Base-by-base conservation (phyloP, 2,888 invertebrate species). In the Frankliniella intonsa region DNA sequence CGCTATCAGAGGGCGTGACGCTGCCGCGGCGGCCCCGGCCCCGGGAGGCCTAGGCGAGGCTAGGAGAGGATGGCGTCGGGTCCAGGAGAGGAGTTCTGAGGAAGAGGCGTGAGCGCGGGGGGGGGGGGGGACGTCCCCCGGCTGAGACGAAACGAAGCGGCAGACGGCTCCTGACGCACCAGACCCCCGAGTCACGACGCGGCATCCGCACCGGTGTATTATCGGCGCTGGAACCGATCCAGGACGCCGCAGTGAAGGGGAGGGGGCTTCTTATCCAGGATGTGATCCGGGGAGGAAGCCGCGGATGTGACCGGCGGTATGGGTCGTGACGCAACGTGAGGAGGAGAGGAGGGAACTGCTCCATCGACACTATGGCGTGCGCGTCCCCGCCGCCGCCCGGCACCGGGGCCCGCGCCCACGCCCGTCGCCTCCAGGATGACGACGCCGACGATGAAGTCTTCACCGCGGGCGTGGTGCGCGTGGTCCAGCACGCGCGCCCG, bases 401-500 rank as follows among this genome's bases (percentile, higher is more conserved):
- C n/a, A n/a, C n/a, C 69, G 69, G 7, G 22, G 69, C 22, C 69
- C 69, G 55, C 55, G 55, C 55, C 55, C 3, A 2, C 11, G 55
- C 38, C 5, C 38, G 62, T 14, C 19, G 62, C 62, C 17, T 62
- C 62, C 7, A 17, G 19, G 62, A 62, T n/a, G 62, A 62, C 62
- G 19, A 62, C 19, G 19, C n/a, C 62, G 62, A 62, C 62, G 62
- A 62, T n/a, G 62, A 62, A 7, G 62, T 62, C 12, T 62, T 62
- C 62, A 14, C 55, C 55, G 17, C 62, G 19, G 62, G 62, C 11
- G 38, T 38, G 38, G 38, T n/a, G 14, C 62, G 62, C 69, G 69
- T 55, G 80, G 62, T 27, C 49, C 80, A 80, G 81, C 80, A 81
- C 50, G 22, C 80, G 69, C 38, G 81, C n/a, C 81, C 81, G 69